Evolutionary conservation across 2,797 vertebrate genomes (phyloP).

Genomic region (Molossus molossus): DNA sequence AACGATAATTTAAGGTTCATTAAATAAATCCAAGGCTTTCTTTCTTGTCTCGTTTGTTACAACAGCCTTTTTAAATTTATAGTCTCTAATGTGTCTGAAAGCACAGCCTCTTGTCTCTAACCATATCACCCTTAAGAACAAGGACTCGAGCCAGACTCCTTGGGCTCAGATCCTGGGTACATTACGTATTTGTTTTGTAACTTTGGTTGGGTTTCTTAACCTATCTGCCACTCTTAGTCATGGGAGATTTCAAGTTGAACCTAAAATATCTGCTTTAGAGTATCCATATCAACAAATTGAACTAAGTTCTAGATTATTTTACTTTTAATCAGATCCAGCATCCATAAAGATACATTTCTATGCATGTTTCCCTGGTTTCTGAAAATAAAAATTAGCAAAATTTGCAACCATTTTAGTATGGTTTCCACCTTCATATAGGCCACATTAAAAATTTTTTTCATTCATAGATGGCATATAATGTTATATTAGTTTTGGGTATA

Average conservation of each 20-base stretch:
- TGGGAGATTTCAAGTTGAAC: neutral
- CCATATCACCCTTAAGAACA: neutral
- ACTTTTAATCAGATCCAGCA: neutral
- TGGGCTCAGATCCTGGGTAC: neutral
- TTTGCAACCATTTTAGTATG: neutral
- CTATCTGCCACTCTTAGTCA: neutral
- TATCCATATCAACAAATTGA: neutral
- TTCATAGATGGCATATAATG: neutral
- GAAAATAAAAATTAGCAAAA: neutral
- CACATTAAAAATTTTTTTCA: neutral
- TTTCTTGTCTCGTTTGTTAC: constrained; percentile 20
- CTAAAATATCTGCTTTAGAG: neutral
- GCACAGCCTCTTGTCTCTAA: neutral
- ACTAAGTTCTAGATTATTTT: neutral
- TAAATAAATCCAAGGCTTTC: neutral
- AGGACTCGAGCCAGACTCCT: neutral
- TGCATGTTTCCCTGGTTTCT: neutral
- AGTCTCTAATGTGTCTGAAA: constrained; percentile 27
- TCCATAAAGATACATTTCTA: neutral
- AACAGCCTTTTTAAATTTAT: neutral
- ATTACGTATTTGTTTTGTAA: neutral
- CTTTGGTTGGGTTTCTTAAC: neutral
- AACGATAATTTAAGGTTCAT: constrained; percentile 25
- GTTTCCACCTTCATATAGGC: neutral
- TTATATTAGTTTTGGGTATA: neutral